These are phyloP conservation scores for Anas acuta DNA, from an alignment of 2,797 vertebrate species.

Conservation along the genomic window DNA sequence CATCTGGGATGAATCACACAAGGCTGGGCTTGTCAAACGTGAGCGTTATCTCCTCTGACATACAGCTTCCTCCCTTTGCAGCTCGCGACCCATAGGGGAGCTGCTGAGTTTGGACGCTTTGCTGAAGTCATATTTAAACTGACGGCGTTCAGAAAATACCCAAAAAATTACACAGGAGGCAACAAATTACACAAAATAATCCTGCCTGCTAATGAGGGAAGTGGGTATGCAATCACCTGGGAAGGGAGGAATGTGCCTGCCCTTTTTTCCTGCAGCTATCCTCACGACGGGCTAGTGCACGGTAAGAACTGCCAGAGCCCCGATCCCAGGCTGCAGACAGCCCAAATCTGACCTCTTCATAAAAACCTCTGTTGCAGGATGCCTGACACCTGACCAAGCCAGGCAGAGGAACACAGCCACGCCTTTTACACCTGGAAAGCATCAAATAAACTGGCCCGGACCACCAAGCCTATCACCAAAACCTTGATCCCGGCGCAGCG, in stretches of 20 bases:
- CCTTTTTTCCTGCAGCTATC: background rate
- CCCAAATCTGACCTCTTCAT: background rate
- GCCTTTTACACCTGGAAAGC: background rate
- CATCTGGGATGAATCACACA: constrained; percentile 86
- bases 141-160: background rate
- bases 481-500: background rate
- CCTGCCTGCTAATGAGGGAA: background rate
- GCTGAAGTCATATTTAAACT: background rate
- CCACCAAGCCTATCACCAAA: background rate
- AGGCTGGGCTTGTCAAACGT: constrained; percentile 79
- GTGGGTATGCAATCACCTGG: background rate
- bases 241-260: background rate
- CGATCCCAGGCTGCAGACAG: background rate
- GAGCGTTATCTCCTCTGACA: background rate
- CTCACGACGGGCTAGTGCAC: background rate
- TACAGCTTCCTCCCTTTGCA: background rate
- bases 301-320: background rate
- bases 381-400: background rate
- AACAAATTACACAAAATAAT: background rate
- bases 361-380: background rate
- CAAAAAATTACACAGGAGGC: background rate
- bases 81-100: background rate
- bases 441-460: background rate
- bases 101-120: background rate
- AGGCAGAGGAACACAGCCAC: background rate